Percentiles rank a stretch among this genome's conserved stretches.
These are phyloP conservation scores for Sciurus carolinensis DNA, from an alignment of 2,797 vertebrate genomes.

Conservation along the genomic window DNA sequence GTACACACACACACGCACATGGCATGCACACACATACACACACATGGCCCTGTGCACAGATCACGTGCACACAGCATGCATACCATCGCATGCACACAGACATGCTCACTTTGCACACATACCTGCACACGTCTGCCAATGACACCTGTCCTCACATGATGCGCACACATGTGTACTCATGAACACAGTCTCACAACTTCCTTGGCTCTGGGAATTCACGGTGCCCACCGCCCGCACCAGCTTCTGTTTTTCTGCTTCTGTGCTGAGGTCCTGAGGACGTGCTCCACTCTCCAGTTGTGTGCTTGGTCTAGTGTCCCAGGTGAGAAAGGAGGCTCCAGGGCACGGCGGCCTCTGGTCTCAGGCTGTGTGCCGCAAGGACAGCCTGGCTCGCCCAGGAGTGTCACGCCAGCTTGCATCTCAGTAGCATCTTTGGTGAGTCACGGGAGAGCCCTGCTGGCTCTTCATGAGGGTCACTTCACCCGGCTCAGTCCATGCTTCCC, in stretches of 20 bases:
- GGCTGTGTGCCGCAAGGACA: neutral
- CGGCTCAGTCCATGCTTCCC: fast-evolving
- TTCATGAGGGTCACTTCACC: no score
- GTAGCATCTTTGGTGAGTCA: neutral
- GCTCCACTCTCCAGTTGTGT: neutral
- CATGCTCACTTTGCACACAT: neutral
- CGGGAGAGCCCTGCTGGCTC: neutral
- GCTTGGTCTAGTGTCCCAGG: no score
- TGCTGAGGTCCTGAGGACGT: no score
- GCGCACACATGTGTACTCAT: no score
- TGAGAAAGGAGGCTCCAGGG: neutral
- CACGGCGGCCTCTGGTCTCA: neutral
- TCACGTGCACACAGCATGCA: neutral
- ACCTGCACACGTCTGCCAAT: no score
- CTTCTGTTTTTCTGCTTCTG: neutral
- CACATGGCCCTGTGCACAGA: no score
- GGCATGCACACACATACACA: no score
- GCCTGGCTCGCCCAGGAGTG: no score
- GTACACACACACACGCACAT: no score
- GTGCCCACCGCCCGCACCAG: neutral
- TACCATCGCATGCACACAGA: neutral
- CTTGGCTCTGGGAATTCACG: no score
- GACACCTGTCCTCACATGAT: no score
- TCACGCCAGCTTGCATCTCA: neutral
- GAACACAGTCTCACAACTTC: neutral